Conservation (phyloP, 2,888 invertebrate genomes). For the Anoplius nigerrimus region DNA sequence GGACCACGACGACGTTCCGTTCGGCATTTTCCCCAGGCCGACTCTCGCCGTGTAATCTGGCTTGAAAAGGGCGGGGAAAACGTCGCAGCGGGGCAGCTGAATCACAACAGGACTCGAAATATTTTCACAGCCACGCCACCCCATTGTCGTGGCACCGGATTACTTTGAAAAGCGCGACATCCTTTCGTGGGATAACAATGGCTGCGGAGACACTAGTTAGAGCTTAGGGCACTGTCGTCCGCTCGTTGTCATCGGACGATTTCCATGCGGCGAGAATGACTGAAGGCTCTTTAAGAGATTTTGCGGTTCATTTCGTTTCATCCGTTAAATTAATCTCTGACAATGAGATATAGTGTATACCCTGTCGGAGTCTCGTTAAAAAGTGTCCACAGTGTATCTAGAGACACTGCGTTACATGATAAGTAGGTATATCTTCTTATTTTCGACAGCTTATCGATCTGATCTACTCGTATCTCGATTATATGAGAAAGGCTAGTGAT, state of each 20-base stretch:
- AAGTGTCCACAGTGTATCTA: too few species aligned
- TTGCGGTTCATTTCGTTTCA: too few species aligned
- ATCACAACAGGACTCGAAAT: slow-evolving; percentile 63
- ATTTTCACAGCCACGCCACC: slow-evolving; percentile 69
- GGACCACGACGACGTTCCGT: slow-evolving; percentile 27
- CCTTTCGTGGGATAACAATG: slow-evolving; percentile 29
- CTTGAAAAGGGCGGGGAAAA: slow-evolving; percentile 40
- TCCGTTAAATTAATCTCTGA: too few species aligned
- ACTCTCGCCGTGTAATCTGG: slow-evolving; percentile 26
- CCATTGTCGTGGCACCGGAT: slow-evolving; percentile 37
- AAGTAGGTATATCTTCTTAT: too few species aligned
- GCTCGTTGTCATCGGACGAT: slow-evolving; percentile 38
- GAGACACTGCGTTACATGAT: too few species aligned
- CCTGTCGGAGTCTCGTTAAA: too few species aligned
- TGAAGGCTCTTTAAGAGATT: too few species aligned
- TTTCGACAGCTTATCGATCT: too few species aligned
- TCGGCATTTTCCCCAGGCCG: slow-evolving; percentile 22
- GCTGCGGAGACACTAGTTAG: slow-evolving; percentile 21
- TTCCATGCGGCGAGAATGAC: slow-evolving; percentile 14
- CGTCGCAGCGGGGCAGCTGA: slow-evolving; percentile 26
- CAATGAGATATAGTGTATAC: too few species aligned
- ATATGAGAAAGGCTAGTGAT: too few species aligned
- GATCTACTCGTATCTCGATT: too few species aligned
- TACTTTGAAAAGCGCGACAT: slow-evolving; percentile 52
- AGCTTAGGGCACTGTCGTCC: slow-evolving; percentile 48